phyloP scores from a whole-genome alignment of 2,797 vertebrate species.

The Ibycter americanus region DNA sequence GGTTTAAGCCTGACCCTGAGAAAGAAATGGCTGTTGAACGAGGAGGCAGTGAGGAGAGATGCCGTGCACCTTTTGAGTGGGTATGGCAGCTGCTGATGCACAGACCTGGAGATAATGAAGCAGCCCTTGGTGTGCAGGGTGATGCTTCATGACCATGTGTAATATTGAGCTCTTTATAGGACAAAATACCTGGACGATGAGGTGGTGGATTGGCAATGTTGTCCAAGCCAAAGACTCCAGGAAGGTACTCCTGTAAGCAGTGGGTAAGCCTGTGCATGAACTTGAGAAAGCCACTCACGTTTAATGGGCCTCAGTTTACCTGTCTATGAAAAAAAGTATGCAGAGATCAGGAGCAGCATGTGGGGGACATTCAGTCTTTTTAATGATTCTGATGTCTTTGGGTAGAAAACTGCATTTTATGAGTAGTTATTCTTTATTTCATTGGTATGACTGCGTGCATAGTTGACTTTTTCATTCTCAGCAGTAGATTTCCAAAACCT shows the following conservation, averaged over 20 bases:
- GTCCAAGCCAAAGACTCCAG: not conserved
- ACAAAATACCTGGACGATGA: not conserved
- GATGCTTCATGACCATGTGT: not conserved
- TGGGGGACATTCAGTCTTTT: not conserved
- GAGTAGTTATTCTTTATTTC: not conserved
- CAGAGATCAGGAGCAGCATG: rapidly evolving
- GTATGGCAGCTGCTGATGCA: not conserved
- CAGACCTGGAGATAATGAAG: not conserved
- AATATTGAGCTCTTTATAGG: not conserved
- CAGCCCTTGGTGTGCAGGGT: not conserved
- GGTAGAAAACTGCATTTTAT: not conserved
- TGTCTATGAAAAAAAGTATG: not conserved
- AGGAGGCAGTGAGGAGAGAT: not conserved
- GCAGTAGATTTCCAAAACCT: constrained; percentile 4
- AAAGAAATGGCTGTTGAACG: not conserved
- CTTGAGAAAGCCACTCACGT: rapidly evolving
- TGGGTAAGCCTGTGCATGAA: not conserved
- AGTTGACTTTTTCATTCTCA: not conserved
- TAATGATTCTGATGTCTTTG: not conserved
- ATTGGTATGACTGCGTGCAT: not conserved
- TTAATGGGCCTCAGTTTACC: not conserved
- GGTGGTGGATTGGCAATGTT: not conserved
- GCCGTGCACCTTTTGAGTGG: not conserved
- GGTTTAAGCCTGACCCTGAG: not conserved
- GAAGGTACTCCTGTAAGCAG: not conserved